Evolutionary conservation across 1,140 invertebrate species (phyloP), one percentile per base, ranked within the genome.

Genomic region (Aleiodes sp.): DNA sequence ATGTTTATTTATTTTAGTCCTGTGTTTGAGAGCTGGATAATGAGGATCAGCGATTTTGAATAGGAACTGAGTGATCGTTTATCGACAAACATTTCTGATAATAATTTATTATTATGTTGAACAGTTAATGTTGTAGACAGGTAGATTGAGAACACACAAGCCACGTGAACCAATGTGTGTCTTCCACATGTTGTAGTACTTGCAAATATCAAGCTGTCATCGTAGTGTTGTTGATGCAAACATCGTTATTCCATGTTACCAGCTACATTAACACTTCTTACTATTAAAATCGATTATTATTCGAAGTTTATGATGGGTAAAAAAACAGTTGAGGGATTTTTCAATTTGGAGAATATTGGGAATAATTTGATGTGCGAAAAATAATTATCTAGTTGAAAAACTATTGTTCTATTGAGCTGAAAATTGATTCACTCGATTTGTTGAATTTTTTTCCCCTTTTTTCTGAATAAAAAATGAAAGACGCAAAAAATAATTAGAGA

Each of bases 171-270:
- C 14, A 29, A 19, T 56, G 56, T 46, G 21, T 56, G n/a, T 43
- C 29, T 65, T 56, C 43, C 52, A 52, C 29, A 46, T 56, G 39
- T 26, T 46, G 6, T 41, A n/a, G 21, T 28, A 28, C 14, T 12
- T 21, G 26, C 41, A 65, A 65, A 52, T 65, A 65, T 28, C 28
- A 10, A 65, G 43, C 41, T 65, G 63, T 65, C 63, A 65, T 46
- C 41, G 16, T 28, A 14, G 7, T 56, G 43, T 65, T 65, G 39
- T 65, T 65, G 7, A 16, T 10, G 28, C 28, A 65, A 52, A 56
- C 63, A 65, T 65, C 63, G 43, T 65, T 56, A 65, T 24, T 41
- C 16, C 21, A 6, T n/a, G 16, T 64, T 41, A 63, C 21, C 35
- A 35, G 16, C 21, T 37, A 37, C 37, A 14, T 26, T 33, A 19